Conservation (phyloP, 2,888 invertebrate genomes). For the Troides aeacus region DNA sequence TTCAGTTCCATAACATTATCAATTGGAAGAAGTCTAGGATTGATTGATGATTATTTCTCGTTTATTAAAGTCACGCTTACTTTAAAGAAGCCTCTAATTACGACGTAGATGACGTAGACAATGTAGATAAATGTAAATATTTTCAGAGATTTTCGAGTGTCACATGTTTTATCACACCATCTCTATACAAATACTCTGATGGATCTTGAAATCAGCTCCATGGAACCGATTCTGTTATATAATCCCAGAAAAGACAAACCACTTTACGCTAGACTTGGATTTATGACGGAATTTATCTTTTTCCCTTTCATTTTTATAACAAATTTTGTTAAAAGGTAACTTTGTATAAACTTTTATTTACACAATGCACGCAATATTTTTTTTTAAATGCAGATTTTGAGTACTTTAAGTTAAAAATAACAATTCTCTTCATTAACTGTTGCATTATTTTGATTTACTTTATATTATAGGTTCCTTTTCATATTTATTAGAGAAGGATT, state of each 20-base stretch:
- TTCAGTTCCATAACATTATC: too few species aligned
- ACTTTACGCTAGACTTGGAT: constrained; percentile 68
- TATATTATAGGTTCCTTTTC: constrained; percentile 48
- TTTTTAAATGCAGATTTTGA: too few species aligned
- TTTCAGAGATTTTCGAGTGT: constrained; percentile 85
- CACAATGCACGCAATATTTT: neutral
- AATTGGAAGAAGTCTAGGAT: too few species aligned
- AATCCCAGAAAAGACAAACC: constrained; percentile 81
- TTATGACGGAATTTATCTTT: constrained; percentile 68
- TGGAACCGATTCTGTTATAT: constrained; percentile 85
- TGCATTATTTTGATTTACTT: neutral
- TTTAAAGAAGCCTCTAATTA: neutral
- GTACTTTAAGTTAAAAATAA: too few species aligned
- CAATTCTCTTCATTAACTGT: too few species aligned
- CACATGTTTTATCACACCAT: constrained; percentile 89
- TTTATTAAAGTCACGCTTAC: neutral
- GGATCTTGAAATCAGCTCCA: constrained; percentile 85
- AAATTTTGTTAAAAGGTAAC: constrained; percentile 63
- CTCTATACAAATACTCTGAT: constrained; percentile 87
- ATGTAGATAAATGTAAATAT: neutral
- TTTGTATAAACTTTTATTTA: neutral
- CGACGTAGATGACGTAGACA: neutral
- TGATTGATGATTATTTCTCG: neutral
- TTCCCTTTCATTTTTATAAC: constrained; percentile 61
- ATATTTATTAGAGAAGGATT: constrained; percentile 51